Percentiles rank a stretch among this genome's conserved stretches.
phyloP scores from a whole-genome alignment of 2,797 vertebrate species.

The Lerista edwardsae region DNA sequence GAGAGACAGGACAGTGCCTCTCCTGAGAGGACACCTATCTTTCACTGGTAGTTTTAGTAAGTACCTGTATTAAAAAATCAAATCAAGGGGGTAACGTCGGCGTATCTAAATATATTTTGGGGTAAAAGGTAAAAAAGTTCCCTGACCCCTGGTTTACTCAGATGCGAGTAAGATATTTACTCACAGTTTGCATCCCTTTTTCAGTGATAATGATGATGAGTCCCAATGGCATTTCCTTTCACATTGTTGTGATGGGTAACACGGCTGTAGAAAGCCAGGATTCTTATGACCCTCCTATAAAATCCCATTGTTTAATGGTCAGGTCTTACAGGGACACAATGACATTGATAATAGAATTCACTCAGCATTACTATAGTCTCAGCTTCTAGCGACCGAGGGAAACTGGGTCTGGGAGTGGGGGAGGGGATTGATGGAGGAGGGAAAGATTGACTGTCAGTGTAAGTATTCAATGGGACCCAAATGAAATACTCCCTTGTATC shows the following conservation, averaged over 20 bases:
- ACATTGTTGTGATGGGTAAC: neutral
- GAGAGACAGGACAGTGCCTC: no score
- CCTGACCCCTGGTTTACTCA: no score
- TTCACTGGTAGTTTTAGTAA: no score
- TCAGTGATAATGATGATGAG: neutral
- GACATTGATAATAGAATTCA: neutral
- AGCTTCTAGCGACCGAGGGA: neutral
- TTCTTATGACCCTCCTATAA: neutral
- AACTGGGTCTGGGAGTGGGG: no score
- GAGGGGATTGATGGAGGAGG: neutral
- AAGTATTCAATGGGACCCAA: neutral
- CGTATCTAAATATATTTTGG: no score
- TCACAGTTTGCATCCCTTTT: neutral
- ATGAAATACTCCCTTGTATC: neutral
- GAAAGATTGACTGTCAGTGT: neutral
- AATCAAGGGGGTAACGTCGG: no score
- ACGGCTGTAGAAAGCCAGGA: no score
- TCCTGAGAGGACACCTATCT: no score
- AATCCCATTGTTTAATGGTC: neutral
- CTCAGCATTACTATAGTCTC: neutral
- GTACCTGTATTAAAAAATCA: no score
- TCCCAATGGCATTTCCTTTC: neutral
- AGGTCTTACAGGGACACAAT: neutral
- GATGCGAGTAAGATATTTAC: neutral
- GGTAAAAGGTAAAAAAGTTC: no score